Evolutionary conservation across 2,888 invertebrate genomes (phyloP), one percentile per base, ranked within the genome.

Genomic region (Flabesymbios commensalis): DNA sequence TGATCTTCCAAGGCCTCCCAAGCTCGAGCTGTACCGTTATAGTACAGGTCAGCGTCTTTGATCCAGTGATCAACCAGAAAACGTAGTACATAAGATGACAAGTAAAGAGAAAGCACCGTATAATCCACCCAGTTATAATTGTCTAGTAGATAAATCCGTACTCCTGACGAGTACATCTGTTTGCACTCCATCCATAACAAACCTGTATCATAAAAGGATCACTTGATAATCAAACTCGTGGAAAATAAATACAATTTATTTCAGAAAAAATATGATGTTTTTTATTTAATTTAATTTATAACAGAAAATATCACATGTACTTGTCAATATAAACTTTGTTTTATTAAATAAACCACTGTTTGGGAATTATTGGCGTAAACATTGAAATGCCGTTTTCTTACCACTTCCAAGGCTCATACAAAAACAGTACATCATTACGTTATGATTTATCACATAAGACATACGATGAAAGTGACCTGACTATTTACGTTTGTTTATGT

Each of bases 121-220:
- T 80, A 82, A 68, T 81, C 80, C 70, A 81, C 77, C 51, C 75
- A 76, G 69, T 81, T 82, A 69, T 81, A 80, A 63, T 79, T 77
- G 67, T 81, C 78, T 51, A 77, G 76, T 45, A 80, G 68, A 67
- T 81, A 80, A n/a, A 75, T 75, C 29, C 78, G 67, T 31, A 79
- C 74, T 47, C 81, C 81, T 58, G 77, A 75, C 69, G 68, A 73
- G 71, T 81, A 81, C 43, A 82, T 75, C 65, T 81, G 80, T 69
- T 82, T 82, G 70, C 80, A 79, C 67, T 82, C 82, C 68, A 78
- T 80, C 78, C 80, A 80, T 45, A 82, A 67, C 55, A 81, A 69
- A 63, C 82, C 82, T 81, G 73, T 3, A 72, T 65, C 17, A 17
- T 36, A 4, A 29, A n/a, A 33, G 19, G 17, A 19, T 26, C 26